Evolutionary conservation across 2,113 vertebrate genomes (phyloP).

Genomic region (Notarius lentiginosus): DNA sequence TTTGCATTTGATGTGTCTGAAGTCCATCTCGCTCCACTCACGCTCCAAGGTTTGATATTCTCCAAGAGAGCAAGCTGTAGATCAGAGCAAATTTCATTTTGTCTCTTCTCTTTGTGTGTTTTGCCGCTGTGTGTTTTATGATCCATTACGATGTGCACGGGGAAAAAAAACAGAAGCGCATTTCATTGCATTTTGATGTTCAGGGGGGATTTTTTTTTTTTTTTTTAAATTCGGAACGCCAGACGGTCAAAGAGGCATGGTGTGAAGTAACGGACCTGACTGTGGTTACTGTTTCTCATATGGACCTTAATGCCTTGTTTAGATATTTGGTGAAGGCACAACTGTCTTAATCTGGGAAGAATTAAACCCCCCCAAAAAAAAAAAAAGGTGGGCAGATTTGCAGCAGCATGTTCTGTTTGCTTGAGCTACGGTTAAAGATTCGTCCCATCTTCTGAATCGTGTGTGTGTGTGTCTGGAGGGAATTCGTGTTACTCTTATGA

Average conservation of each 20-base stretch:
- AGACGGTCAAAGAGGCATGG: background rate
- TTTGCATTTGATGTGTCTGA: slow-evolving; percentile 66
- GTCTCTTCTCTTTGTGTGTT: slow-evolving; percentile 40
- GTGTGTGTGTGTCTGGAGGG: background rate
- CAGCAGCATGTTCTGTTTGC: background rate
- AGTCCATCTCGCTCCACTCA: slow-evolving; percentile 72
- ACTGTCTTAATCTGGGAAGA: too few relatives aligned
- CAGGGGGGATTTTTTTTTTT: background rate
- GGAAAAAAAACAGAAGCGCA: background rate
- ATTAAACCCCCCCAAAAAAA: too few relatives aligned
- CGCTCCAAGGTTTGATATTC: slow-evolving; percentile 70
- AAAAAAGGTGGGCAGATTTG: background rate
- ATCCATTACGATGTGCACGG: background rate
- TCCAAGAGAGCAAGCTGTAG: slow-evolving; percentile 61
- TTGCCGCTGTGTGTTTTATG: background rate
- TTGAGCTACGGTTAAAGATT: background rate
- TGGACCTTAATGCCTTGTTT: background rate
- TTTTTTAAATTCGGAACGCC: background rate
- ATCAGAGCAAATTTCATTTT: slow-evolving; percentile 62
- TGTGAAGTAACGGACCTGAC: background rate
- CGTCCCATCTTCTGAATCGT: too few relatives aligned
- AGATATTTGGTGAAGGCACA: background rate
- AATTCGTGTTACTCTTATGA: background rate
- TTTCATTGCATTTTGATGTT: slow-evolving; percentile 2
- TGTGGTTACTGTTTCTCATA: background rate